These are phyloP conservation scores for Percopsis omiscomaycus DNA, from an alignment of 2,797 vertebrate species.

Conservation along the genomic window DNA sequence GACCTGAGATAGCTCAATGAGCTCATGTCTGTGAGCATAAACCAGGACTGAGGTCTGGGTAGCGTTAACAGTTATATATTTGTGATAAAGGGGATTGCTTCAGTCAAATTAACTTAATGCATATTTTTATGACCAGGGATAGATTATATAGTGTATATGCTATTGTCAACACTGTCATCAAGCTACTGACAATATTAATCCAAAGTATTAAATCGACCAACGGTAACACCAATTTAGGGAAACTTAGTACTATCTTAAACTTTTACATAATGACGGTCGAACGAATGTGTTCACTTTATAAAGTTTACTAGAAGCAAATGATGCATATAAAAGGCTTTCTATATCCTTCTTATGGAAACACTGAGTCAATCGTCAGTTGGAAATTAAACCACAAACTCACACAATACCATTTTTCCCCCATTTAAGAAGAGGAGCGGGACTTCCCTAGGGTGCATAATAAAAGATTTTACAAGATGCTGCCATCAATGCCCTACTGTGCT, in stretches of 20 bases:
- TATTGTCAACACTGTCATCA: too few species aligned
- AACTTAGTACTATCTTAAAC: too few species aligned
- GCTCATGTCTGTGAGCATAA: constrained; percentile 43
- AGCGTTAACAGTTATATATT: constrained; percentile 20
- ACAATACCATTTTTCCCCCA: constrained; percentile 28
- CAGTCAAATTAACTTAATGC: constrained; percentile 7
- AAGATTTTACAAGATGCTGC: constrained; percentile 49
- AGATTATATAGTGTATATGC: too few species aligned
- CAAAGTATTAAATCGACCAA: too few species aligned
- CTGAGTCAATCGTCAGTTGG: constrained; percentile 34
- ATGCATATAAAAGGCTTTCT: constrained; percentile 7
- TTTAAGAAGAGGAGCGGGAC: constrained; percentile 17
- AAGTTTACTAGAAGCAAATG: constrained; percentile 28
- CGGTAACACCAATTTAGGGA: too few species aligned
- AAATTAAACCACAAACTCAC: constrained; percentile 32
- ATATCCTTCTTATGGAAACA: constrained; percentile 32
- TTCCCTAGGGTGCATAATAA: constrained; percentile 43
- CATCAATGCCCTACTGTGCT: constrained; percentile 29
- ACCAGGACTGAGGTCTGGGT: constrained; percentile 35
- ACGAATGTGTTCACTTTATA: constrained; percentile 12
- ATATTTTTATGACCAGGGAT: too few species aligned
- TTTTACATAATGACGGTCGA: background rate
- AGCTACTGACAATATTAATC: too few species aligned
- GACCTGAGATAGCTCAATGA: constrained; percentile 52
- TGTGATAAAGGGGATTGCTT: constrained; percentile 17